Base-by-base conservation (phyloP, 2,888 invertebrate genomes). In the Conomelus anceps region DNA sequence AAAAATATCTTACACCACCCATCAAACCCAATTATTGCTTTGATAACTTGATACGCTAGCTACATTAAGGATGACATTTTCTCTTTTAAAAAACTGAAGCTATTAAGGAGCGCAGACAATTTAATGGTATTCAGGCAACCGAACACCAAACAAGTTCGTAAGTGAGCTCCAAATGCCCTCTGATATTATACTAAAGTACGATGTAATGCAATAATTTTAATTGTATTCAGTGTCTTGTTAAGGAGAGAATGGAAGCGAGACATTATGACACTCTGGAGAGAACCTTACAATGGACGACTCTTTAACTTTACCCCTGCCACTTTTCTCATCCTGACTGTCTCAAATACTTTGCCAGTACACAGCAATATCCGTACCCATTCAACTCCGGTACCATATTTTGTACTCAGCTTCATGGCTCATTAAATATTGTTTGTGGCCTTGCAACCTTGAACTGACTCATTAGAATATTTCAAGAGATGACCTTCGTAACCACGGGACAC, bases 181-280 rank as follows among this genome's bases (percentile, higher is more conserved):
- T 63, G n/a, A 63, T 63, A 63, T 63, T 20, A 63, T 63, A 63
- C n/a, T 63, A 63, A 63, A 63, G 63, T n/a, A 63, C 63, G 86
- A 24, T 24, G 86, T 86, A 26, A 86, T 86, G 86, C 86, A 86
- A 86, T 86, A 86, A 86, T 86, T 86, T 86, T 86, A 86, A 86
- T 86, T 86, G 86, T 86, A 86, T 86, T 29, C 29, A 24, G 26
- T 13, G 86, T 24, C 86, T 86, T 86, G 29, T 86, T 86, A 86
- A 86, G 26, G 86, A 29, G 22, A 23, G 86, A 63, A 63, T 63
- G 63, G 63, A 63, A 63, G 63, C 63, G 63, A 63, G 63, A 63
- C 63, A 63, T 63, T 63, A 63, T n/a, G 63, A 63, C 63, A 63
- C 63, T 63, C 63, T n/a, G 63, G 63, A 63, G 63, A 63, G n/a